Conservation (phyloP, 2,888 invertebrate genomes). For the Ischnus inquisitorius region DNA sequence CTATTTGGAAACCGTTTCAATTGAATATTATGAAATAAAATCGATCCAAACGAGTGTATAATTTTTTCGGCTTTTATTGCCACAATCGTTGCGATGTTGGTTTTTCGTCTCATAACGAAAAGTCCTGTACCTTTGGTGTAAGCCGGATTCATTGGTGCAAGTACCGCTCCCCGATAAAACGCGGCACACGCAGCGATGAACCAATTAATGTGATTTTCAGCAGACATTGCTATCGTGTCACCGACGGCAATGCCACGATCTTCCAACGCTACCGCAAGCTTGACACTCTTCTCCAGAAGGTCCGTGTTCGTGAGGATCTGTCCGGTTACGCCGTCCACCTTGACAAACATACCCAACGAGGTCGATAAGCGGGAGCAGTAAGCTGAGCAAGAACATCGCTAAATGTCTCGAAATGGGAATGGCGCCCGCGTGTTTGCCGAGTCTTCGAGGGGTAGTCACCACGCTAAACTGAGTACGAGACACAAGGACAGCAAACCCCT, state of each 20-base stretch:
- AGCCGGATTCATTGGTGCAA: conserved; percentile 78
- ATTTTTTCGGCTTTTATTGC: too few relatives aligned
- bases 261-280: conserved; percentile 69
- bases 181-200: conserved; percentile 73
- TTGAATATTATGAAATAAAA: not conserved
- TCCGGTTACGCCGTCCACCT: conserved; percentile 73
- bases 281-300: conserved; percentile 72
- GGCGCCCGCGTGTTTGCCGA: too few relatives aligned
- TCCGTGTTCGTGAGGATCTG: conserved; percentile 70
- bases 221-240: conserved; percentile 73
- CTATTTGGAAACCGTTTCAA: too few relatives aligned
- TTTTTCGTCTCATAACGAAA: too few relatives aligned
- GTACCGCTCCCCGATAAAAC: conserved; percentile 75
- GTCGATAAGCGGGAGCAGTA: too few relatives aligned
- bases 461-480: too few relatives aligned
- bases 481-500: too few relatives aligned
- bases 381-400: too few relatives aligned
- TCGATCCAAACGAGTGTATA: not conserved
- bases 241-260: conserved; percentile 71
- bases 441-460: too few relatives aligned
- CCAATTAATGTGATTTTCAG: conserved; percentile 74
- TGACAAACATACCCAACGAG: too few relatives aligned
- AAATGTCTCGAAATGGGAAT: too few relatives aligned
- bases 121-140: conserved; percentile 77
- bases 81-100: too few relatives aligned